phyloP scores from a whole-genome alignment of 2,797 vertebrate species.

The Rhinoraja longicauda region DNA sequence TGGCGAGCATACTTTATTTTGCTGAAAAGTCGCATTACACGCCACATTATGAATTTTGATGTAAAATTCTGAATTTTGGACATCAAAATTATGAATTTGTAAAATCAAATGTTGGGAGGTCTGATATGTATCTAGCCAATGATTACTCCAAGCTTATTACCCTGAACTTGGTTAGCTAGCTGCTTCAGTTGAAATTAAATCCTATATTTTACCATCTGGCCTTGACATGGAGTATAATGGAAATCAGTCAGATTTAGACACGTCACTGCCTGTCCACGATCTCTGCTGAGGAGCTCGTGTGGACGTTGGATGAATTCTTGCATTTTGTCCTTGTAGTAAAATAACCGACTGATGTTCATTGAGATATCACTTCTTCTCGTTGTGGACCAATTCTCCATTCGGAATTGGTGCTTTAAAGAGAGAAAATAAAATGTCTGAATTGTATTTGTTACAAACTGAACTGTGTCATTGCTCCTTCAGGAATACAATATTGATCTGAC shows the following conservation, averaged over 20 bases:
- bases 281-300: not conserved
- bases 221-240: not conserved
- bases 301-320: not conserved
- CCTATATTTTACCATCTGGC: not conserved
- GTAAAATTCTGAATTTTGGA: too few relatives aligned
- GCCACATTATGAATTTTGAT: too few relatives aligned
- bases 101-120: too few relatives aligned
- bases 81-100: too few relatives aligned
- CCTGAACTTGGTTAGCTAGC: not conserved
- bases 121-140: too few relatives aligned
- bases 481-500: not conserved
- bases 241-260: not conserved
- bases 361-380: not conserved
- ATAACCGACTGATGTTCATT: not conserved
- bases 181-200: not conserved
- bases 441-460: not conserved
- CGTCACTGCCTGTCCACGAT: not conserved
- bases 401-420: not conserved
- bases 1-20: too few relatives aligned
- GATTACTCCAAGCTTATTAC: not conserved
- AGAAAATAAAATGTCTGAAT: not conserved
- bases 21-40: too few relatives aligned
- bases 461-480: not conserved
- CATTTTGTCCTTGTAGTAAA: not conserved
- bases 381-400: not conserved